A percentile compares a stretch with the other conserved stretches of the same genome.
Conservation (phyloP, 2,797 vertebrate genomes). For the Acomys russatus region DNA sequence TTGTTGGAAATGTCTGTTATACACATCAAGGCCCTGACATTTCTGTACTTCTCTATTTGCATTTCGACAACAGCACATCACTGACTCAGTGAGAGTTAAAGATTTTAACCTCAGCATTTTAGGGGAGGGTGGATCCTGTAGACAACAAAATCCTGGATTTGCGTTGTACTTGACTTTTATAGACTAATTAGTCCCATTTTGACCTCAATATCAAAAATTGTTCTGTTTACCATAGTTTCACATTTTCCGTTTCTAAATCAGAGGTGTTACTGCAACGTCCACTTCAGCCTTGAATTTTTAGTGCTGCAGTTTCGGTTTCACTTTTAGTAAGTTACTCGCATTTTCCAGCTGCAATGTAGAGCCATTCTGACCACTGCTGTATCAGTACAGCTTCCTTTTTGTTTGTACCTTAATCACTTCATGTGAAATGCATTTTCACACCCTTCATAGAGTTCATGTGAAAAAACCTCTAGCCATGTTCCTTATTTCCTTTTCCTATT, state of each 20-base stretch:
- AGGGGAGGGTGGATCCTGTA: not conserved
- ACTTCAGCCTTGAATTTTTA: not conserved
- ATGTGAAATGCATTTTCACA: not conserved
- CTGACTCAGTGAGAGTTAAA: constrained; percentile 25
- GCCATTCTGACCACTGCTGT: not conserved
- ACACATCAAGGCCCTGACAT: constrained; percentile 14
- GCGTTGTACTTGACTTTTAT: constrained; percentile 47
- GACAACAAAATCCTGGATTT: constrained; percentile 51
- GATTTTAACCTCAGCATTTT: constrained; percentile 55
- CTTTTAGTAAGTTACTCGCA: not conserved
- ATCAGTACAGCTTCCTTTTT: not conserved
- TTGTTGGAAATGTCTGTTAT: not conserved
- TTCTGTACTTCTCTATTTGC: constrained; percentile 28
- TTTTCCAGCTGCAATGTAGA: not conserved
- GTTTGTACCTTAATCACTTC: not conserved
- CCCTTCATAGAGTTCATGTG: not conserved
- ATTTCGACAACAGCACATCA: constrained; percentile 20
- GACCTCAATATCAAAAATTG: constrained; percentile 53
- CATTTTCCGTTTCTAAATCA: constrained; percentile 45
- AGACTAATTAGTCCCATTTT: constrained; percentile 15
- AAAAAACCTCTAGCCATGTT: not conserved
- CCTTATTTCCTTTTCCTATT: not conserved
- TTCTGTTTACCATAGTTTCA: not conserved
- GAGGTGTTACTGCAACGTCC: constrained; percentile 25
- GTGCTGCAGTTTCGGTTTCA: constrained; percentile 51